Conservation (phyloP, 2,797 vertebrate genomes). For the Coracias cyanogaster region DNA sequence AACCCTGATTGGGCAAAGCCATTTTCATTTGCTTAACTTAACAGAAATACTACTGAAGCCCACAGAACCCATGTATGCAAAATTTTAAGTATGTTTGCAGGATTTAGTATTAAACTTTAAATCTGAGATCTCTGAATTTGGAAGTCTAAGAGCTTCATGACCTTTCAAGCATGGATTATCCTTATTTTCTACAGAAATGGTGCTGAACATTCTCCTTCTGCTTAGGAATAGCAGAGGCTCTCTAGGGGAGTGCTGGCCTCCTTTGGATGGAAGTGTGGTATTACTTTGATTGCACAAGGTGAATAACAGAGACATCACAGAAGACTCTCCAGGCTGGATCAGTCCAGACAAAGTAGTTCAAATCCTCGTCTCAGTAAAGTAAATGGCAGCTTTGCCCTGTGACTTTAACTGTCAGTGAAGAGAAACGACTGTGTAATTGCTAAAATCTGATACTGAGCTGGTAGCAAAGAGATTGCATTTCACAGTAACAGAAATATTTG, state of each 20-base stretch:
- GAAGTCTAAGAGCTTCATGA: constrained; percentile 8
- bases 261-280: background rate
- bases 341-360: constrained; percentile 4
- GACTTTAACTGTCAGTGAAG: constrained; percentile 41
- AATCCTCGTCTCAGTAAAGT: constrained; percentile 19
- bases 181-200: constrained; percentile 11
- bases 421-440: background rate
- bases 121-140: constrained; percentile 33
- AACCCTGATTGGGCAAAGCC: background rate
- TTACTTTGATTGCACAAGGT: background rate
- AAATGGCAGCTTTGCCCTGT: constrained; percentile 24
- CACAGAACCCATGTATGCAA: background rate
- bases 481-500: background rate
- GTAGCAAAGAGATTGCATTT: background rate
- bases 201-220: background rate
- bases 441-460: constrained; percentile 12
- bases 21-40: background rate
- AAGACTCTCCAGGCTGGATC: background rate
- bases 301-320: background rate
- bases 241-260: background rate
- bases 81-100: constrained; percentile 13
- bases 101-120: constrained; percentile 7
- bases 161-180: constrained; percentile 20
- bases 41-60: background rate
- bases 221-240: background rate